phyloP scores from a whole-genome alignment of 2,888 invertebrate genomes.

The Eupeodes luniger region DNA sequence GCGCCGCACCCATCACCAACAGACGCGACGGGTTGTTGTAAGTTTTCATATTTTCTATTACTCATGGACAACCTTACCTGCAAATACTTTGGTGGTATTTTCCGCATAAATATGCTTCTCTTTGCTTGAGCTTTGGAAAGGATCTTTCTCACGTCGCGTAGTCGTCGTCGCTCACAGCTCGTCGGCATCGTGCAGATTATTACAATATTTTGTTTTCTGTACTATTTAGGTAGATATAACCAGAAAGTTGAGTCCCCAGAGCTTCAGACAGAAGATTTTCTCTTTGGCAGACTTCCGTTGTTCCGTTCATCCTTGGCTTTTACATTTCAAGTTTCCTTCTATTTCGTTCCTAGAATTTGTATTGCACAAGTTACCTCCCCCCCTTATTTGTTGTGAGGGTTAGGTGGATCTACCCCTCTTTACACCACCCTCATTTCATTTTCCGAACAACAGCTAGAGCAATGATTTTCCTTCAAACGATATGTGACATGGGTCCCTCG shows the following conservation, averaged over 20 bases:
- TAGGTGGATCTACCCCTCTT: no score
- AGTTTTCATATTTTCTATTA: slow-evolving; percentile 42
- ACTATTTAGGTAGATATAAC: neutral
- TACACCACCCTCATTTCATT: neutral
- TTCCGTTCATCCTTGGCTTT: slow-evolving; percentile 45
- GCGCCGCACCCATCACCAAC: neutral
- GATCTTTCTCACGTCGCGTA: slow-evolving; percentile 47
- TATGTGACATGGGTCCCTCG: slow-evolving; percentile 49
- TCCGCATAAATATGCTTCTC: slow-evolving; percentile 58
- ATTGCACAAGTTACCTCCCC: neutral
- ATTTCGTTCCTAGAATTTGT: neutral
- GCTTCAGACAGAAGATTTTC: slow-evolving; percentile 49
- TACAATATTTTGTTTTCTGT: slow-evolving; percentile 55
- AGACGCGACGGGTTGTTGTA: neutral
- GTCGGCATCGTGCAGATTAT: slow-evolving; percentile 55
- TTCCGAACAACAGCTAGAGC: slow-evolving; percentile 15
- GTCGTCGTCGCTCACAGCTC: neutral
- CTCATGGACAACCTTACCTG: slow-evolving; percentile 53
- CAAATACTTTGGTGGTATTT: slow-evolving; percentile 42
- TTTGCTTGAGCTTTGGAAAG: slow-evolving; percentile 56
- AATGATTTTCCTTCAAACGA: slow-evolving; percentile 54
- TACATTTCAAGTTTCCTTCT: slow-evolving; percentile 31
- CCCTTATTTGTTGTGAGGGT: no score
- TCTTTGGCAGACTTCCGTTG: slow-evolving; percentile 41
- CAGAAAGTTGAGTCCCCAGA: slow-evolving; percentile 47